phyloP scores from a whole-genome alignment of 2,888 invertebrate species.

The Melipona bicolor region DNA sequence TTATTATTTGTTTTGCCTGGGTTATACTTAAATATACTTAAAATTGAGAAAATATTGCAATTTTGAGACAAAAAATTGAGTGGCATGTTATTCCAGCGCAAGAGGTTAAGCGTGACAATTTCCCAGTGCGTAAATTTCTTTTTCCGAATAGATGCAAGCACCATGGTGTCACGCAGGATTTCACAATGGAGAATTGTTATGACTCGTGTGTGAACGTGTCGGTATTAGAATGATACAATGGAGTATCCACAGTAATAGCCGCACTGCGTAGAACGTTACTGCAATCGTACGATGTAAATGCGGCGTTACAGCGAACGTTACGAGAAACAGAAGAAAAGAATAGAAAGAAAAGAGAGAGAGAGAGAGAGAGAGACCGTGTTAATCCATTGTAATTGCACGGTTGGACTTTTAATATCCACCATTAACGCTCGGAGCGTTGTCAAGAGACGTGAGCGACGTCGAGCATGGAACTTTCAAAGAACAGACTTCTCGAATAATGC shows the following conservation, averaged over 20 bases:
- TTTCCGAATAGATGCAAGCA: not conserved
- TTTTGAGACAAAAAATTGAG: too few species aligned
- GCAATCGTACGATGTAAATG: constrained; percentile 53
- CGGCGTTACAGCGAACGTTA: constrained; percentile 5
- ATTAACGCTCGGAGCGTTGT: not conserved
- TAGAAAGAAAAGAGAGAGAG: too few species aligned
- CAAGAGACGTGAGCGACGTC: constrained; percentile 1
- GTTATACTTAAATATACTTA: too few species aligned
- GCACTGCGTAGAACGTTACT: constrained; percentile 62
- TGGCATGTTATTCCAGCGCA: too few species aligned
- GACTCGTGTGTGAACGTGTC: not conserved
- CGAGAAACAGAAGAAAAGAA: too few species aligned
- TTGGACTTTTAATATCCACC: not conserved
- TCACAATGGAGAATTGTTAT: not conserved
- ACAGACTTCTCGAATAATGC: not conserved
- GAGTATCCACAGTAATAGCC: constrained; percentile 53
- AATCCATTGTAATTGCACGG: constrained; percentile 31
- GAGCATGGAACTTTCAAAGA: not conserved
- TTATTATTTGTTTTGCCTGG: too few species aligned
- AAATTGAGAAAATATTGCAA: too few species aligned
- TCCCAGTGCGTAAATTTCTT: not conserved
- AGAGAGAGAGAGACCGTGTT: not conserved
- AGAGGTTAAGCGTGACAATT: too few species aligned
- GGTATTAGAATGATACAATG: constrained; percentile 21
- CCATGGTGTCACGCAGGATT: too few species aligned